Percentiles rank a stretch among this genome's conserved stretches.
phyloP scores from a whole-genome alignment of 2,113 vertebrate species.

The Prolemur simus region DNA sequence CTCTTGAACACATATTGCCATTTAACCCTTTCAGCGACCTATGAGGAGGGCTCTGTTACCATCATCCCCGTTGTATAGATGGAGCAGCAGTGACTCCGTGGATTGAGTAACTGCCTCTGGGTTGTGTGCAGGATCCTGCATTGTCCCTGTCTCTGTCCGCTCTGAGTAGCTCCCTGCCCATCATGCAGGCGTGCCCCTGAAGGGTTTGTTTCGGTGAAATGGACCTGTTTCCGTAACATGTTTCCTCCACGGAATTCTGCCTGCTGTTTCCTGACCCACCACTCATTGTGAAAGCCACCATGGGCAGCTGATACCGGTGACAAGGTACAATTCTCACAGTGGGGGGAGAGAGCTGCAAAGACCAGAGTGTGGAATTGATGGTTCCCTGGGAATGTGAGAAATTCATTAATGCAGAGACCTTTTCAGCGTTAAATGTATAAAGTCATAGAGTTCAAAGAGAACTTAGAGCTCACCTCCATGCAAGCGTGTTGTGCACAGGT shows the following conservation, averaged over 20 bases:
- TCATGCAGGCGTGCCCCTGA: accelerated
- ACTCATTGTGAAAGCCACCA: not conserved
- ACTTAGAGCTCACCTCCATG: not conserved
- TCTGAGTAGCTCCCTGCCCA: not conserved
- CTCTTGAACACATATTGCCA: not conserved
- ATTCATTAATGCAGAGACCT: not conserved
- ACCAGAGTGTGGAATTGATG: not conserved
- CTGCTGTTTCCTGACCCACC: not conserved
- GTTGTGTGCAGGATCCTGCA: not conserved
- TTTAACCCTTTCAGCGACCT: not conserved
- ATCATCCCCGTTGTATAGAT: not conserved
- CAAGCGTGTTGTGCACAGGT: too few species aligned
- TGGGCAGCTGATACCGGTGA: not conserved
- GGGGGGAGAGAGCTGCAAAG: not conserved
- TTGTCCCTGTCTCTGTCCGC: too few species aligned
- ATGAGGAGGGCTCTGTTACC: not conserved
- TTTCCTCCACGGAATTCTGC: not conserved
- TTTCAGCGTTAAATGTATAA: not conserved
- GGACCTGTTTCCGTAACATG: not conserved
- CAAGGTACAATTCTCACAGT: not conserved
- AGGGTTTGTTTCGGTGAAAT: not conserved
- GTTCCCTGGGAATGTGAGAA: not conserved
- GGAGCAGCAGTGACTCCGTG: not conserved
- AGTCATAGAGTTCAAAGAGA: not conserved
- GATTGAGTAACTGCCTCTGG: not conserved